phyloP scores from a whole-genome alignment of 2,888 invertebrate genomes.

The Rapana venosa region DNA sequence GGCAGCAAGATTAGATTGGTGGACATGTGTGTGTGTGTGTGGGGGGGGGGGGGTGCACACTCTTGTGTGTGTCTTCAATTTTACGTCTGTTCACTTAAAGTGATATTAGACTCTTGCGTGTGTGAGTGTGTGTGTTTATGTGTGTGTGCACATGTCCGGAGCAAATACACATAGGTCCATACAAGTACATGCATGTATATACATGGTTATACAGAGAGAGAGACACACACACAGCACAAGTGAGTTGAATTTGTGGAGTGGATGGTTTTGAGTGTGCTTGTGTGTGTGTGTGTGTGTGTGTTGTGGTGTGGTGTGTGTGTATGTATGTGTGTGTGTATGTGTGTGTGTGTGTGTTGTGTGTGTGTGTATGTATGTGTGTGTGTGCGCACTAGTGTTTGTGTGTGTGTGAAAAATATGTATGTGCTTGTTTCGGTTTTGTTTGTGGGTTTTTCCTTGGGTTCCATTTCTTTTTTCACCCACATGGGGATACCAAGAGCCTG shows the following conservation, averaged over 20 bases:
- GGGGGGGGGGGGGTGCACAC: no score
- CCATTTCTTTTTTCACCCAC: no score
- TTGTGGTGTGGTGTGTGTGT: no score
- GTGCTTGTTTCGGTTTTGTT: background rate
- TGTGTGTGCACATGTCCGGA: background rate
- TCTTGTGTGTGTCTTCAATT: background rate
- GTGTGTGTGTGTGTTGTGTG: background rate
- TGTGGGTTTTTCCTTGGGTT: background rate
- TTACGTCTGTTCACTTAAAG: no score
- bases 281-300: constrained; percentile 36
- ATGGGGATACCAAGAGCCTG: no score
- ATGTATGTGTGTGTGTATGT: background rate
- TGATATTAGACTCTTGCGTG: no score
- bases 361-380: background rate
- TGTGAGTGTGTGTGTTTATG: background rate
- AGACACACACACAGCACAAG: no score
- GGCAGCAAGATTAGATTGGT: no score
- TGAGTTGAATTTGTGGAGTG: background rate
- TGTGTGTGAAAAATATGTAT: background rate
- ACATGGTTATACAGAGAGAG: background rate
- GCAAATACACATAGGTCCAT: background rate
- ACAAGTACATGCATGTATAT: background rate
- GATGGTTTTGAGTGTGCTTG: constrained; percentile 5
- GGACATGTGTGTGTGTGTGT: no score
- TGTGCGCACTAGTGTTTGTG: background rate